Evolutionary conservation across 2,113 vertebrate genomes (phyloP), one percentile per base, ranked within the genome.

Genomic region (Clarias batrachus): DNA sequence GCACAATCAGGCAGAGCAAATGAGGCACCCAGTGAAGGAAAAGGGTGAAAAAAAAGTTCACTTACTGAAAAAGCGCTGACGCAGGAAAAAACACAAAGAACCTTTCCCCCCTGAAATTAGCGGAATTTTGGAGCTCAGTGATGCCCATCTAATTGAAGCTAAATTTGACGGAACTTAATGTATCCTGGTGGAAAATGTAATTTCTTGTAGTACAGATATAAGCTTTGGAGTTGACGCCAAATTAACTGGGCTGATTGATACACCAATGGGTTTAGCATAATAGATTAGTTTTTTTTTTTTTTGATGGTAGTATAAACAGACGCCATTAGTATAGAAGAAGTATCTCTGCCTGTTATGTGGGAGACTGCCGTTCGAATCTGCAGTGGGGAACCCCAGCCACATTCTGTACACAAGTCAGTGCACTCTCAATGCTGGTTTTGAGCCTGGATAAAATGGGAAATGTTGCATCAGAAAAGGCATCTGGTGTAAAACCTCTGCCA

Each of bases 91-190:
- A 52, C 79, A 88, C 73, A 85, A 84, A 86, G 87, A 86, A 85
- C 78, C 80, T 85, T 88, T 90, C 87, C 79, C 83, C 63, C 10
- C 77, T 78, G 59, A 70, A 91, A 87, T 91, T 91, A 88, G 87
- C 86, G 85, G 86, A 81, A 80, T 90, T 89, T 90, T 89, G 88
- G 89, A 89, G 89, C 87, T 81, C 84, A 83, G 80, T 89, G 91
- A 91, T 92, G 90, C 90, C 88, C 81, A 85, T 89, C 86, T 93
- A 93, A 92, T 92, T 92, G 89, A 88, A 90, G 88, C 91, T 89
- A 91, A 91, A 93, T 92, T 87, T 90, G 92, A 93, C 88, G 89
- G 90, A 92, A 92, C 84, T 87, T 91, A 92, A 92, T 93, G 89
- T 87, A 84, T 91, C 90, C 85, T 86, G 66, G 89, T 89, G 85